Evolutionary conservation across 2,113 vertebrate species (phyloP).

Genomic region (Strix uralensis): DNA sequence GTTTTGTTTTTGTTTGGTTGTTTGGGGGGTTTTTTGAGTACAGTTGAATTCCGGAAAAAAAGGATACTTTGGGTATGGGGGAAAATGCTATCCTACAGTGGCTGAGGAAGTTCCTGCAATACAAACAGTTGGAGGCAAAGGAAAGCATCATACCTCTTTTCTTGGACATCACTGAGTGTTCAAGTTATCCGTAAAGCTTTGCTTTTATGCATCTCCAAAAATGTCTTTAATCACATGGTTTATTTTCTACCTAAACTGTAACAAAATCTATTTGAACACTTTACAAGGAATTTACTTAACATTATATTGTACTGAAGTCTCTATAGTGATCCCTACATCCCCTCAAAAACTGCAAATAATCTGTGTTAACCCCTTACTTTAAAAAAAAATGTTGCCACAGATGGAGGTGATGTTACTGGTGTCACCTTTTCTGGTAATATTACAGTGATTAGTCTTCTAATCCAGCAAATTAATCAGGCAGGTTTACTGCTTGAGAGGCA

Average conservation of each 20-base stretch:
- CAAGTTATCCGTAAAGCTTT: neutral
- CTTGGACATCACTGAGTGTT: neutral
- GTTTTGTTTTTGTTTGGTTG: neutral
- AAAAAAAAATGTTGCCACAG: neutral
- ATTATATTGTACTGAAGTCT: neutral
- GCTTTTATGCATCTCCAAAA: neutral
- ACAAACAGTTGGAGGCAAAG: neutral
- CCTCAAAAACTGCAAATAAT: neutral
- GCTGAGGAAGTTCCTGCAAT: neutral
- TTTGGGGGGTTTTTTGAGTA: neutral
- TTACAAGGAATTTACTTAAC: neutral
- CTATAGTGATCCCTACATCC: neutral
- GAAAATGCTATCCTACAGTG: neutral
- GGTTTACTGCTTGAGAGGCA: neutral
- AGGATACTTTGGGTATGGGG: neutral
- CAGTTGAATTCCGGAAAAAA: neutral
- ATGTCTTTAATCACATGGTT: neutral
- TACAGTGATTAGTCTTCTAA: neutral
- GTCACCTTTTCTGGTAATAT: neutral
- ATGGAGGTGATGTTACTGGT: neutral
- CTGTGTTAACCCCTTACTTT: neutral
- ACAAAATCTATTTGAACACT: neutral
- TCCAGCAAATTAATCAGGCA: neutral
- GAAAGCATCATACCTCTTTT: neutral
- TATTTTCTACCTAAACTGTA: neutral